Percentiles rank a stretch among this genome's conserved stretches.
phyloP scores from a whole-genome alignment of 2,797 vertebrate species.

The Catharus ustulatus region DNA sequence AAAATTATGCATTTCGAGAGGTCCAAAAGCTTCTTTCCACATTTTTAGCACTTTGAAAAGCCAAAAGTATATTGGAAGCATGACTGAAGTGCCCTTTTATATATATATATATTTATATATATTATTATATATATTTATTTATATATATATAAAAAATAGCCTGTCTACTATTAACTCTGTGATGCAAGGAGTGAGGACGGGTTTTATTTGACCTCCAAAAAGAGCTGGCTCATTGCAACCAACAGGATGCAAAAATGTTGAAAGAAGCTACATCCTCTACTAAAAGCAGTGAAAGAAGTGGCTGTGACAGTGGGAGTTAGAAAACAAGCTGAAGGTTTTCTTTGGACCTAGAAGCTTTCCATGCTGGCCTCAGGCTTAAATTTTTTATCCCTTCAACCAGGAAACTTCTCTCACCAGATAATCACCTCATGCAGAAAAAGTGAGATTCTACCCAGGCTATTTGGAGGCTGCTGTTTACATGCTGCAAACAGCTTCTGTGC shows the following conservation, averaged over 20 bases:
- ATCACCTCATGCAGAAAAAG: background rate
- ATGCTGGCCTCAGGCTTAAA: background rate
- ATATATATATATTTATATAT: background rate
- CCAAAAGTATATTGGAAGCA: background rate
- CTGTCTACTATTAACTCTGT: background rate
- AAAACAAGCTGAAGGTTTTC: constrained; percentile 35
- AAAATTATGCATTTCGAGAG: background rate
- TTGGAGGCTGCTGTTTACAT: background rate
- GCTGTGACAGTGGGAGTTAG: background rate
- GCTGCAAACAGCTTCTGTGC: background rate
- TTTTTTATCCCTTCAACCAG: background rate
- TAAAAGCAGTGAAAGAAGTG: constrained; percentile 41
- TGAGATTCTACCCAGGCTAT: background rate
- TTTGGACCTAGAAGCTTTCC: constrained; percentile 36
- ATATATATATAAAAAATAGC: background rate
- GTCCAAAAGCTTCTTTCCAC: background rate
- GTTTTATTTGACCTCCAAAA: constrained; percentile 14
- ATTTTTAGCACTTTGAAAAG: constrained; percentile 24
- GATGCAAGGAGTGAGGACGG: background rate
- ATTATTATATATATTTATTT: background rate
- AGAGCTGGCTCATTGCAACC: background rate
- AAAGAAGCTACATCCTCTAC: constrained; percentile 10
- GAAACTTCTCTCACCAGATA: background rate
- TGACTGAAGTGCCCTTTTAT: background rate
- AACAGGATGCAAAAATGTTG: constrained; percentile 36